phyloP scores from a whole-genome alignment of 2,888 invertebrate species.

The Altica lythri region DNA sequence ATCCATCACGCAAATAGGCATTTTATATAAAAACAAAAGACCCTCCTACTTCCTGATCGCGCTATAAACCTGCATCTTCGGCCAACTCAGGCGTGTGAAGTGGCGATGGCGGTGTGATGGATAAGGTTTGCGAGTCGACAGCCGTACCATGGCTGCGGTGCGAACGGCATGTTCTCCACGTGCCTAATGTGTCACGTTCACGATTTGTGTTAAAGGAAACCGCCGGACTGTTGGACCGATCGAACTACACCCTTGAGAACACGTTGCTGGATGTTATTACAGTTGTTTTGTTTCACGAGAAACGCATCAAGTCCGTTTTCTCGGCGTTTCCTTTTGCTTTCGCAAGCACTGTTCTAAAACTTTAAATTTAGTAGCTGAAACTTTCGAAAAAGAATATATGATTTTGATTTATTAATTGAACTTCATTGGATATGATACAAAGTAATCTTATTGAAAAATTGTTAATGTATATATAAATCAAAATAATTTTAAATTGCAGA shows the following conservation, averaged over 20 bases:
- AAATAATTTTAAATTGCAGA: too few relatives aligned
- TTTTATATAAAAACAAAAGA: background rate
- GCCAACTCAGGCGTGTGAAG: too few relatives aligned
- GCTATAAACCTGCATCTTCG: background rate
- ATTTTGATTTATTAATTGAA: too few relatives aligned
- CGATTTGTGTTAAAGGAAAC: conserved; percentile 54
- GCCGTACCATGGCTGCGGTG: conserved; percentile 32
- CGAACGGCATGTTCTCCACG: conserved; percentile 47
- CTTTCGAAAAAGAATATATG: too few relatives aligned
- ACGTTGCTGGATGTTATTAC: conserved; percentile 55
- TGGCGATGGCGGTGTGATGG: conserved; percentile 47
- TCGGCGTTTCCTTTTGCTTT: conserved; percentile 13
- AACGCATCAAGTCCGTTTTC: conserved; percentile 39
- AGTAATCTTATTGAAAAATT: too few relatives aligned
- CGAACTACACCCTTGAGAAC: conserved; percentile 52
- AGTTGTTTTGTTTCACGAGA: conserved; percentile 54
- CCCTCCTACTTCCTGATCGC: conserved; percentile 7
- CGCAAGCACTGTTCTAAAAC: background rate
- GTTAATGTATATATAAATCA: too few relatives aligned
- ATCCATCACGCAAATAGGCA: background rate
- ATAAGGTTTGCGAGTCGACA: conserved; percentile 51
- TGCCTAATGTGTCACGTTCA: conserved; percentile 53
- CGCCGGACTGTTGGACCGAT: conserved; percentile 48
- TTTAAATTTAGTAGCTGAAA: background rate
- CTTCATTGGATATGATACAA: too few relatives aligned